Conservation (phyloP, 2,113 vertebrate species). For the Tinamus guttatus region DNA sequence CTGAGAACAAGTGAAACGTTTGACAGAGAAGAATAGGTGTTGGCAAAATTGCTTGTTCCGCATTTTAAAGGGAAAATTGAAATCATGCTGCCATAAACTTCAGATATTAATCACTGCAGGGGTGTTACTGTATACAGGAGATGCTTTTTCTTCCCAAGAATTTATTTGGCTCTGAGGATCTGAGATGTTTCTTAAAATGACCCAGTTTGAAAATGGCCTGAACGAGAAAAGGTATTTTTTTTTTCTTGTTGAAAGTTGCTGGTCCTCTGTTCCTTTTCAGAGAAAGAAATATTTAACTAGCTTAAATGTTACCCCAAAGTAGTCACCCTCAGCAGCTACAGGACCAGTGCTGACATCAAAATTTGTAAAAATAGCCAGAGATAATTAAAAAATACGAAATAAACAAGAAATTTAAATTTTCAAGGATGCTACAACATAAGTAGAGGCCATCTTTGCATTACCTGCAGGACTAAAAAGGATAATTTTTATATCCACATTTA, state of each 20-base stretch:
- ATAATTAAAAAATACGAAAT: background rate
- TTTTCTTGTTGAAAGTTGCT: background rate
- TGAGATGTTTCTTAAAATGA: background rate
- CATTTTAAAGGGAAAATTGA: slow-evolving; percentile 29
- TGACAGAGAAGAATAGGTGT: background rate
- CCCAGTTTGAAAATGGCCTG: background rate
- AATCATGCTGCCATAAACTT: background rate
- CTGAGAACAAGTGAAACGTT: background rate
- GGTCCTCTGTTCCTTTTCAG: background rate
- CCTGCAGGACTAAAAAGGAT: background rate
- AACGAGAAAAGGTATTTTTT: background rate
- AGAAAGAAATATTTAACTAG: background rate
- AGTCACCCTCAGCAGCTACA: background rate
- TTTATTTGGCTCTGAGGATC: background rate
- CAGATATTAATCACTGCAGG: background rate
- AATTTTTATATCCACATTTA: background rate
- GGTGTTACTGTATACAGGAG: background rate
- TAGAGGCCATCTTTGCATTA: background rate
- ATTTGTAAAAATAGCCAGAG: background rate
- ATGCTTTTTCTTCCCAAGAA: background rate
- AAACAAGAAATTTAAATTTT: background rate
- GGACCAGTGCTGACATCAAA: background rate
- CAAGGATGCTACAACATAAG: background rate
- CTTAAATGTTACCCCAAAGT: background rate
- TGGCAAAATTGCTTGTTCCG: background rate